These are phyloP conservation scores for Cacajao melanocephalus DNA, from an alignment of 2,797 vertebrate species.

Conservation along the genomic window DNA sequence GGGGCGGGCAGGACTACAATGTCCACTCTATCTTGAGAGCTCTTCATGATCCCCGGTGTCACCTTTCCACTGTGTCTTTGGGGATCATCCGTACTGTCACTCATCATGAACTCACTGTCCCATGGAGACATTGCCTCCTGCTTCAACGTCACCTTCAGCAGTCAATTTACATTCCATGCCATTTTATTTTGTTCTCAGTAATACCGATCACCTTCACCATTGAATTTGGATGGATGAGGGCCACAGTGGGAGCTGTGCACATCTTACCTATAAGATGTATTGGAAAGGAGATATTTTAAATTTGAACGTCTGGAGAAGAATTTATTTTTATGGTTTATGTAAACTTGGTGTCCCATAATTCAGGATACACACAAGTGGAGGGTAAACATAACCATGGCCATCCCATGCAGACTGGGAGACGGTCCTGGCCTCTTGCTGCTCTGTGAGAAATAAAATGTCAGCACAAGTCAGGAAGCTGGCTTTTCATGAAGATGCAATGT, in stretches of 20 bases:
- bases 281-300: neutral
- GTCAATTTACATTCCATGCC: neutral
- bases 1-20: neutral
- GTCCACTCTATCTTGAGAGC: neutral
- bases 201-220: neutral
- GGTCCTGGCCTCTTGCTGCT: neutral
- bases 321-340: neutral
- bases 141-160: neutral
- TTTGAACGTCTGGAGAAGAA: neutral
- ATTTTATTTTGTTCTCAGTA: neutral
- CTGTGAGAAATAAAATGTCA: neutral
- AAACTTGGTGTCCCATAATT: neutral
- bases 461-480: neutral
- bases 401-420: neutral
- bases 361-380: neutral
- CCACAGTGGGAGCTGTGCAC: neutral
- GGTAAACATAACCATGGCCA: neutral
- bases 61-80: neutral
- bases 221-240: neutral
- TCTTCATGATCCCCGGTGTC: neutral
- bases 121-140: neutral
- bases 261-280: neutral
- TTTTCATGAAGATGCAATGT: neutral
- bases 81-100: neutral
- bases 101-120: neutral